These are phyloP conservation scores for Stramonita haemastoma DNA, from an alignment of 2,888 invertebrate genomes.

Conservation along the genomic window DNA sequence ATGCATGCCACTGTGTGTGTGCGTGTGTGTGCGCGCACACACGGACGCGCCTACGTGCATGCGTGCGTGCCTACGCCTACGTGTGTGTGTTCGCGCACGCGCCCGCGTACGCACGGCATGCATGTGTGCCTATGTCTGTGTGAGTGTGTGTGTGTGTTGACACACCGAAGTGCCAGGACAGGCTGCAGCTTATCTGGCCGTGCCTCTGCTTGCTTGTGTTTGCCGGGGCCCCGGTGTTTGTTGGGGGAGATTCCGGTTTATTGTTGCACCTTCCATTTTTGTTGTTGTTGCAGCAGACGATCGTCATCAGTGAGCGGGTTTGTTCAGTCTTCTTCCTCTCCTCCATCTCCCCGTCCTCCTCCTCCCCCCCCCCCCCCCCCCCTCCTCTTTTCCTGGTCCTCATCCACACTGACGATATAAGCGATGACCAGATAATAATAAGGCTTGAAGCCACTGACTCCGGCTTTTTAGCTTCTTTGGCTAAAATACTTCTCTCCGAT, in stretches of 20 bases:
- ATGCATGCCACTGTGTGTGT: neutral
- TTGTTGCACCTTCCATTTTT: slow-evolving; percentile 9
- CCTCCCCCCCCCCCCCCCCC: too few species aligned
- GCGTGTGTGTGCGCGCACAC: neutral
- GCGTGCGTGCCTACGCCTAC: neutral
- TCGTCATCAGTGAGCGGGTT: neutral
- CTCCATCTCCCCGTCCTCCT: neutral
- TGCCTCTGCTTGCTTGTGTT: neutral
- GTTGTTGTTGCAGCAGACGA: slow-evolving; percentile 4
- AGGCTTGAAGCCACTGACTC: too few species aligned
- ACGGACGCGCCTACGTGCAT: neutral
- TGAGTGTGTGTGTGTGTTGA: neutral
- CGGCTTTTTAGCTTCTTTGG: neutral
- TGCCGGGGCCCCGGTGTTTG: neutral
- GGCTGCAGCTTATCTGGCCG: neutral
- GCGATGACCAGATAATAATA: too few species aligned
- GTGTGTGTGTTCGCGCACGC: neutral
- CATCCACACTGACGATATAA: too few species aligned
- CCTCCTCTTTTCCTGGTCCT: too few species aligned
- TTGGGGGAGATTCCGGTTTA: slow-evolving; percentile 3
- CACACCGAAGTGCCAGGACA: neutral
- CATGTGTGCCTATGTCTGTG: neutral
- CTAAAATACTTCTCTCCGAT: neutral
- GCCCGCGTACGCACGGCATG: neutral
- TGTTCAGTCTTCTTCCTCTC: too few species aligned